Conservation (phyloP, 2,113 vertebrate species). For the Malurus melanocephalus region DNA sequence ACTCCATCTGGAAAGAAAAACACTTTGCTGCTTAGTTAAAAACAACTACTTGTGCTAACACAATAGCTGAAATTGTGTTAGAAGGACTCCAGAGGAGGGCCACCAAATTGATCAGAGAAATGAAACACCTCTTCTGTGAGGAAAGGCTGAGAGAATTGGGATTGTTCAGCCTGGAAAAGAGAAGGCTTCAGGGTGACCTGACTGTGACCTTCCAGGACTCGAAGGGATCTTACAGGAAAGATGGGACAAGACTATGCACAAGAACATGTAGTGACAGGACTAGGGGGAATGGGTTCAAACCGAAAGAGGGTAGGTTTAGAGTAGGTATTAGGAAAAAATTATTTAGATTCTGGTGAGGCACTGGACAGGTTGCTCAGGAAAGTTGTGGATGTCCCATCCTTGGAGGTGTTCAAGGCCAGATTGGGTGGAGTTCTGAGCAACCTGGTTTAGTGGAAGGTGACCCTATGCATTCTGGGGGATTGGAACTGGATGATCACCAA, state of each 20-base stretch:
- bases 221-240: background rate
- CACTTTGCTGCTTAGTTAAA: background rate
- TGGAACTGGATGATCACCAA: background rate
- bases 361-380: background rate
- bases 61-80: background rate
- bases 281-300: background rate
- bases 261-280: background rate
- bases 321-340: background rate
- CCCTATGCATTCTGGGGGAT: rapidly evolving
- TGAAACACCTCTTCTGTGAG: background rate
- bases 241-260: background rate
- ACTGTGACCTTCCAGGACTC: background rate
- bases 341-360: background rate
- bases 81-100: background rate
- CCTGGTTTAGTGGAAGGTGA: background rate
- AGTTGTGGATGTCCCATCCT: rapidly evolving
- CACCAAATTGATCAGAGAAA: background rate
- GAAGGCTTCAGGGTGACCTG: background rate
- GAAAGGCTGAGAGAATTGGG: background rate
- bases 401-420: background rate
- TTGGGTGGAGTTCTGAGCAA: background rate
- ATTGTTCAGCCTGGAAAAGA: background rate
- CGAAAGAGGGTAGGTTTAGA: background rate
- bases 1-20: background rate
- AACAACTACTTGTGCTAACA: background rate